Conservation (phyloP, 2,797 vertebrate genomes). For the Scolopax bukidnonensis region DNA sequence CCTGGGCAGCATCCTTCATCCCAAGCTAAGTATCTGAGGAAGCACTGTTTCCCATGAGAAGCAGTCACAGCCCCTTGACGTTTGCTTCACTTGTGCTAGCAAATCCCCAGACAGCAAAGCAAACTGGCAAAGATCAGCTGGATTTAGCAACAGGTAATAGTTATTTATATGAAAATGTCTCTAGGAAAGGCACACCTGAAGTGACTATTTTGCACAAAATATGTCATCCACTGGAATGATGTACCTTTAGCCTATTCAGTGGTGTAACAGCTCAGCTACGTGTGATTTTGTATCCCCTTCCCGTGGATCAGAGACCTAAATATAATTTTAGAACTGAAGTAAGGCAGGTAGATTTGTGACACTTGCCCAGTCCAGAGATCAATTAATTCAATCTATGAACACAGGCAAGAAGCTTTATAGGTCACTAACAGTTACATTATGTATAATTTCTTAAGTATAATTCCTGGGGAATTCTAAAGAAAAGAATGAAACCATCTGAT, state of each 20-base stretch:
- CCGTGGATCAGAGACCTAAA: not conserved
- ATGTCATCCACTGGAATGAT: not conserved
- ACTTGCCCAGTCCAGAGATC: not conserved
- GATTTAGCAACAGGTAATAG: not conserved
- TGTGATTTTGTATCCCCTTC: not conserved
- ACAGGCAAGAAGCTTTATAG: not conserved
- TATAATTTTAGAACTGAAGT: not conserved
- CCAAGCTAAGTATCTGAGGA: not conserved
- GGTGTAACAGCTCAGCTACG: not conserved
- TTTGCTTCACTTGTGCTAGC: not conserved
- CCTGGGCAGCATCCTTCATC: not conserved
- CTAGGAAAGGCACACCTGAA: not conserved
- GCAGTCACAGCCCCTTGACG: not conserved
- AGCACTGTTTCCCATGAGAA: not conserved
- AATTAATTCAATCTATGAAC: constrained; percentile 23
- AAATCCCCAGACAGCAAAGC: not conserved
- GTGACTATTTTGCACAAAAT: not conserved
- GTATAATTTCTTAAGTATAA: not conserved
- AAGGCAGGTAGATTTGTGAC: not conserved
- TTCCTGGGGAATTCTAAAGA: not conserved
- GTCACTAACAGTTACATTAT: not conserved
- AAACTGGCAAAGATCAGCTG: constrained; percentile 7
- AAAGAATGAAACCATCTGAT: not conserved
- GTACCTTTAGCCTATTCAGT: not conserved
- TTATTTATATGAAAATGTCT: not conserved